Evolutionary conservation across 1,140 invertebrate genomes (phyloP), one percentile per base, ranked within the genome.

Genomic region (Lepidurus packardi): DNA sequence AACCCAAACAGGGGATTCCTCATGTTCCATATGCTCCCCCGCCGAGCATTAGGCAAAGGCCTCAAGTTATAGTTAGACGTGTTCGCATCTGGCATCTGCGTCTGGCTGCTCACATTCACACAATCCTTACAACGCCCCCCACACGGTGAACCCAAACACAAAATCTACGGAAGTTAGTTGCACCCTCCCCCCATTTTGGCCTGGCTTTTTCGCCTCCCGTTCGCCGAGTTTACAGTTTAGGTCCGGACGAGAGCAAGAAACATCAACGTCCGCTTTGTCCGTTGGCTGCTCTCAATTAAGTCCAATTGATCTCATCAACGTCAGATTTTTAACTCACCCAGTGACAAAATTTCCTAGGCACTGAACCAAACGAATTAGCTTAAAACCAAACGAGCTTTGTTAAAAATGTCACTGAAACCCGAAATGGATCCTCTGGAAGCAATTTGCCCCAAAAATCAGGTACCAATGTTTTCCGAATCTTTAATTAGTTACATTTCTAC

Each of bases 1-100:
- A 65, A 65, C 53, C 53, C 21, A 65, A 65, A 65, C 53, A 65
- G 21, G 53, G 53, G 21, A 21, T 65, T 65, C 53, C 53, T 65
- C 53, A 65, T 65, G 53, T 65, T 65, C 53, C 53, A 65, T 65
- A 65, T 65, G 53, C 53, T 65, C 53, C 53, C 53, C 53, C 53
- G 21, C 53, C 53, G 21, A 65, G 53, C 53, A 65, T 65, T 65
- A 65, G 53, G 53, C 53, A 65, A 65, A 65, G 53, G 53, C 53
- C 53, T 65, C 53, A 65, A 9, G 53, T 65, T 65, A 65, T 65
- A 65, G 53, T 65, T 65, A 65, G 53, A 65, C 53, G 53, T 65
- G 53, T 65, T 65, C 53, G 53, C 53, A 65, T 65, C 53, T 65
- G 53, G 53, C 53, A 16, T 65, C 53, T 65, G 53, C 53, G 53